Percentiles rank a stretch among this genome's conserved stretches.
These are phyloP conservation scores for Alosa alosa DNA, from an alignment of 2,113 vertebrate species.

Conservation along the genomic window DNA sequence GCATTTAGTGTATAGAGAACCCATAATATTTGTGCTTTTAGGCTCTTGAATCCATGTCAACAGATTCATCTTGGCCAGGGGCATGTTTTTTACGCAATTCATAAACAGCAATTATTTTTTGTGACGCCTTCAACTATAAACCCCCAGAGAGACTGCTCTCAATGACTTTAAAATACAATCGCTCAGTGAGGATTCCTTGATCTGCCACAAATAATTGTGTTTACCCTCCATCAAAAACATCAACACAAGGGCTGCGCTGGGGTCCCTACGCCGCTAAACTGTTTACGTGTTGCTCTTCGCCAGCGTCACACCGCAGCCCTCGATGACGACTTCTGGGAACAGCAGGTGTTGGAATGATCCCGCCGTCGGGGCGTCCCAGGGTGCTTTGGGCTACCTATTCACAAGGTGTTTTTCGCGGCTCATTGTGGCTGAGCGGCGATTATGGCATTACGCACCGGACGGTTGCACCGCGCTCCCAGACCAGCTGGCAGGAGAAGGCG, in stretches of 20 bases:
- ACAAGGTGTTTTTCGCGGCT: slow-evolving; percentile 33
- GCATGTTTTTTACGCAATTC: background rate
- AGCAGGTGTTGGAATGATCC: slow-evolving; percentile 70
- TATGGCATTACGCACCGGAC: slow-evolving; percentile 69
- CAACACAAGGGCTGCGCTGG: slow-evolving; percentile 30
- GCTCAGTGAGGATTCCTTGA: slow-evolving; percentile 44
- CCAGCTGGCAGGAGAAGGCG: slow-evolving; percentile 55
- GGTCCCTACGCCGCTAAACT: slow-evolving; percentile 27
- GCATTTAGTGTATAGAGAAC: background rate
- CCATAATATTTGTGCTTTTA: slow-evolving; percentile 14
- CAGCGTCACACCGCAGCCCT: slow-evolving; percentile 40
- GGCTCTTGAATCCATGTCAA: background rate
- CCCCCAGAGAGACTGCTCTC: slow-evolving; percentile 19
- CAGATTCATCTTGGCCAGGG: background rate
- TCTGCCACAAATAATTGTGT: slow-evolving; percentile 49
- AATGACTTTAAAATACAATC: slow-evolving; percentile 25
- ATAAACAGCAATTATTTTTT: slow-evolving; percentile 16
- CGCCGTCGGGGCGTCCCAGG: slow-evolving; percentile 48
- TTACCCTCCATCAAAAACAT: slow-evolving; percentile 34
- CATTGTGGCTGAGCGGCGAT: slow-evolving; percentile 64
- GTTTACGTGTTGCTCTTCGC: slow-evolving; percentile 42
- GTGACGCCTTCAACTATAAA: background rate
- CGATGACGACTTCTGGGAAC: slow-evolving; percentile 52
- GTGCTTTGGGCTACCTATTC: slow-evolving; percentile 45
- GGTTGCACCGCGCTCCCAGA: slow-evolving; percentile 63